Conservation (phyloP, 2,888 invertebrate genomes). For the Helicoverpa assulta region DNA sequence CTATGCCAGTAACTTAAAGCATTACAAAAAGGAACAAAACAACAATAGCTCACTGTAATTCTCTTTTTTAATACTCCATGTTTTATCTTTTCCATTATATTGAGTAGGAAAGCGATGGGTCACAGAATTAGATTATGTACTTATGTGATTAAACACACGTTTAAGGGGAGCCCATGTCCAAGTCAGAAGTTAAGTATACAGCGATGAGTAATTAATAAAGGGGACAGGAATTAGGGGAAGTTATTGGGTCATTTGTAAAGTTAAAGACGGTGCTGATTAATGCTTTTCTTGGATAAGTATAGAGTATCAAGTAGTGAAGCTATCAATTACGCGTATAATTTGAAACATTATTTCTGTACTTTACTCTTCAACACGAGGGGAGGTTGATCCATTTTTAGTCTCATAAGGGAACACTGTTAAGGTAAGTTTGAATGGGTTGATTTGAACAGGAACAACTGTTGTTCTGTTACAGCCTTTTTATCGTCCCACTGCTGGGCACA, state of each 20-base stretch:
- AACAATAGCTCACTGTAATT: constrained; percentile 39
- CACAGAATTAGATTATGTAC: background rate
- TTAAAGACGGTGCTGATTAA: background rate
- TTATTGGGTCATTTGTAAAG: background rate
- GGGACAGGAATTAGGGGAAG: background rate
- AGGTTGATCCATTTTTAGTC: no score
- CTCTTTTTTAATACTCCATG: constrained; percentile 12
- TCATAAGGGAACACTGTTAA: no score
- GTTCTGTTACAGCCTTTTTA: no score
- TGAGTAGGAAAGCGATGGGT: background rate
- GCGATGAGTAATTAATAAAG: no score
- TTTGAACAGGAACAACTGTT: no score
- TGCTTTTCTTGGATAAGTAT: background rate
- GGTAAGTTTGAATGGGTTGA: no score
- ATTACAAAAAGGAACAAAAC: constrained; percentile 16
- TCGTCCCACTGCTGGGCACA: no score
- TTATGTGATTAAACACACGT: background rate
- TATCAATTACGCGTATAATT: no score
- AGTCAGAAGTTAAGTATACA: no score
- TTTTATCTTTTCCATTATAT: constrained; percentile 10
- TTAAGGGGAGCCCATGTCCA: no score
- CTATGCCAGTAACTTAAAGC: constrained; percentile 8
- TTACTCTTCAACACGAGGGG: no score
- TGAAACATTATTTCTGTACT: no score
- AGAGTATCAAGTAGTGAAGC: background rate